phyloP scores from a whole-genome alignment of 1,140 invertebrate species.

The Cyclargus thomasi region DNA sequence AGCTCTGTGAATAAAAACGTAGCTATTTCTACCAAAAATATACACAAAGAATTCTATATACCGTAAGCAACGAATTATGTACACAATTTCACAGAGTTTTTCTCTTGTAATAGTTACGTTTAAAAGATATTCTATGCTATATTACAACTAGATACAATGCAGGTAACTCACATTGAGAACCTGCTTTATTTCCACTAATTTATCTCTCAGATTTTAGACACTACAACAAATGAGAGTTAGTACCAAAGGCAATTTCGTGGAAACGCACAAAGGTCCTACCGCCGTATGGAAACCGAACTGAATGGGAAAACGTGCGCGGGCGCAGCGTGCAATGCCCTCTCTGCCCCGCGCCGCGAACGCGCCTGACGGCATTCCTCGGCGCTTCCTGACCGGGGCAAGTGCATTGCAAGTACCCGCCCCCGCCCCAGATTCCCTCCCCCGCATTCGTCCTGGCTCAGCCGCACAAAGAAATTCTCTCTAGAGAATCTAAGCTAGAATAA shows the following conservation, averaged over 20 bases:
- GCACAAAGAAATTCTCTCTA: conserved; percentile 43
- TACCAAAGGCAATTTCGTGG: not conserved
- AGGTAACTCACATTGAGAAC: too few relatives aligned
- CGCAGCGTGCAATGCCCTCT: conserved; percentile 66
- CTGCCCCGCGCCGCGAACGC: conserved; percentile 52
- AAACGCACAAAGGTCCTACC: not conserved
- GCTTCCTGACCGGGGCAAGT: conserved; percentile 73
- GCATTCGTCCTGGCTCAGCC: conserved; percentile 36
- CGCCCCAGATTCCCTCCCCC: conserved; percentile 30
- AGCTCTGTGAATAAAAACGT: too few relatives aligned
- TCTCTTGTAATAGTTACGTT: too few relatives aligned
- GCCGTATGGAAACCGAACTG: conserved; percentile 56
- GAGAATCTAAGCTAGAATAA: conserved; percentile 15
- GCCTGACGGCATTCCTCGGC: conserved; percentile 69
- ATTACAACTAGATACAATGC: too few relatives aligned
- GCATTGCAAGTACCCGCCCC: conserved; percentile 49
- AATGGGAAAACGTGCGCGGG: conserved; percentile 62
- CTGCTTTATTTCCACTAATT: too few relatives aligned
- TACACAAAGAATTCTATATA: too few relatives aligned
- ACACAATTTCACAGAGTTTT: too few relatives aligned
- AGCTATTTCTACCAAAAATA: too few relatives aligned
- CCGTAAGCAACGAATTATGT: too few relatives aligned
- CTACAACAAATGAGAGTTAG: too few relatives aligned
- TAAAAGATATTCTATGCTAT: too few relatives aligned
- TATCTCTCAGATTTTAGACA: too few relatives aligned